Conservation (phyloP, 2,797 vertebrate genomes). For the Phalanger gymnotis region DNA sequence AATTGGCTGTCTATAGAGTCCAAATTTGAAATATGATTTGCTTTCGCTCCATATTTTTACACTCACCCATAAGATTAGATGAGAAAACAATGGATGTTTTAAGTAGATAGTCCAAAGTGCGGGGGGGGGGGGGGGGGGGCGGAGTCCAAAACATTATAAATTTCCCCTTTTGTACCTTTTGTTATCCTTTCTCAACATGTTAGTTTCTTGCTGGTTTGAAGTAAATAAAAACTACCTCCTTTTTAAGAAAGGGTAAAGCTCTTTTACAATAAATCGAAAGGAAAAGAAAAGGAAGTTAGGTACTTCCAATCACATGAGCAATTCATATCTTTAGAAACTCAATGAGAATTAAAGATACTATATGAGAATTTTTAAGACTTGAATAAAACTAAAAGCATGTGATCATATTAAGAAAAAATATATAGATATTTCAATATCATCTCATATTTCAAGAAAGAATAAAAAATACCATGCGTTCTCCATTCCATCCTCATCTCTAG, state of each 20-base stretch:
- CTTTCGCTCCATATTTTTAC: background rate
- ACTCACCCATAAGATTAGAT: background rate
- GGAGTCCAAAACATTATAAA: too few species aligned
- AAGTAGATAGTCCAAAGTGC: too few species aligned
- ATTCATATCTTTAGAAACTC: slow-evolving; percentile 6
- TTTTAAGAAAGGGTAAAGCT: too few species aligned
- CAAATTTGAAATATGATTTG: too few species aligned
- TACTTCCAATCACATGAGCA: background rate
- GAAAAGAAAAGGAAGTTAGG: background rate
- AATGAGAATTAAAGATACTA: background rate
- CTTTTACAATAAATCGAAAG: too few species aligned
- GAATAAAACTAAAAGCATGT: background rate
- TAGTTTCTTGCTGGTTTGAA: too few species aligned
- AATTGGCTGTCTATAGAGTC: background rate
- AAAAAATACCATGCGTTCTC: background rate
- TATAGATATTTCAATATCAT: background rate
- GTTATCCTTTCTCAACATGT: too few species aligned
- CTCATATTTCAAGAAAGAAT: background rate
- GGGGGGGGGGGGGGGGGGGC: too few species aligned
- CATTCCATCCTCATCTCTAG: background rate
- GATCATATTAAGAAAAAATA: background rate
- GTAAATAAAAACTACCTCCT: too few species aligned
- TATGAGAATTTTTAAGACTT: background rate
- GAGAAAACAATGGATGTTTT: background rate
- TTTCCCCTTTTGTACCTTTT: too few species aligned